These are phyloP conservation scores for Rhodeus uyekii DNA, from an alignment of 2,797 vertebrate genomes.

Conservation along the genomic window DNA sequence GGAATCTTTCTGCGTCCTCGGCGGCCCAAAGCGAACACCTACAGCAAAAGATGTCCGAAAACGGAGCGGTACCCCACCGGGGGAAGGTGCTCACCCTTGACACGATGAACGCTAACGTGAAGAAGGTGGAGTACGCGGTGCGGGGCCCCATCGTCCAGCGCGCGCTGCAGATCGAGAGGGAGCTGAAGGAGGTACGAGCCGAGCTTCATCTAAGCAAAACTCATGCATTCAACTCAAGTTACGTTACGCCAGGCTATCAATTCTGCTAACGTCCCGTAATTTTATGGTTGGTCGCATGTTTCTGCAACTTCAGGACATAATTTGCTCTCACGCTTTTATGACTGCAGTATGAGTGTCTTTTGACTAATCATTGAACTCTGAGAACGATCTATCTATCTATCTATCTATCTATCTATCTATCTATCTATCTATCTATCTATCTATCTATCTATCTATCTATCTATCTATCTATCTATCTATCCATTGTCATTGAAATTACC, in stretches of 20 bases:
- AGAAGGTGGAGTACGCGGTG: slow-evolving; percentile 86
- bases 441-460: too few species aligned
- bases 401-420: too few species aligned
- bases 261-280: neutral
- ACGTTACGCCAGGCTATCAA: neutral
- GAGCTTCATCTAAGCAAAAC: neutral
- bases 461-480: too few species aligned
- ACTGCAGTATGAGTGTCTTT: too few species aligned
- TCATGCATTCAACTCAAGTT: neutral
- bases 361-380: too few species aligned
- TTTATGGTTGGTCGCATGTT: too few species aligned
- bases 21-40: slow-evolving; percentile 64
- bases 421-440: too few species aligned
- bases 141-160: slow-evolving; percentile 86
- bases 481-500: too few species aligned
- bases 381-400: too few species aligned
- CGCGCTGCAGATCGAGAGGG: slow-evolving; percentile 86
- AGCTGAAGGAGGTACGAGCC: slow-evolving; percentile 81
- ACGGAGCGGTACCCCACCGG: slow-evolving; percentile 63
- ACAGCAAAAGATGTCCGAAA: slow-evolving; percentile 73
- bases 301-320: too few species aligned
- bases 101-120: slow-evolving; percentile 86
- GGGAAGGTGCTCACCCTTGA: slow-evolving; percentile 83
- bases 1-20: slow-evolving; percentile 70
- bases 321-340: too few species aligned